Percentiles rank a stretch among this genome's conserved stretches.
Conservation (phyloP, 2,888 invertebrate species). For the Hoplodrina blanda region DNA sequence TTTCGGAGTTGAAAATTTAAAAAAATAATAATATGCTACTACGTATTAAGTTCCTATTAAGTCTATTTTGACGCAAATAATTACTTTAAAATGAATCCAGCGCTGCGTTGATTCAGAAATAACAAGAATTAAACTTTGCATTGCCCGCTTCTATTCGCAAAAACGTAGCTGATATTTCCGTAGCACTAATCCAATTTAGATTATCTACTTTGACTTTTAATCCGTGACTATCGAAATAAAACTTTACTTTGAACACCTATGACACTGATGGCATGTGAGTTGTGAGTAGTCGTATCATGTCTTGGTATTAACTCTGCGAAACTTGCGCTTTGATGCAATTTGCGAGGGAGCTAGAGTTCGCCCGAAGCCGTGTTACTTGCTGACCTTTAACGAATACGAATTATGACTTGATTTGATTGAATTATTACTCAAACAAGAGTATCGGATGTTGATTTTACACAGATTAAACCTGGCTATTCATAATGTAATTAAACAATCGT, state of each 20-base stretch:
- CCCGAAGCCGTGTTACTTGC: conserved; percentile 66
- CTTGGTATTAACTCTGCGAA: conserved; percentile 69
- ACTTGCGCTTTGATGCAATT: conserved; percentile 75
- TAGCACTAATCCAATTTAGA: conserved; percentile 33
- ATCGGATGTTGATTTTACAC: conserved; percentile 54
- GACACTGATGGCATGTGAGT: conserved; percentile 16
- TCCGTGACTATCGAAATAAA: conserved; percentile 30
- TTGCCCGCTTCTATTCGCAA: conserved; percentile 11
- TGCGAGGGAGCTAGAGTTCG: conserved; percentile 68
- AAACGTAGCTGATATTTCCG: conserved; percentile 22
- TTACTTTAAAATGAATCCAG: conserved; percentile 3
- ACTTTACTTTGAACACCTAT: conserved; percentile 33
- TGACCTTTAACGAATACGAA: conserved; percentile 71
- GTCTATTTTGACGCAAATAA: background rate
- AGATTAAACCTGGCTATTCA: conserved; percentile 36
- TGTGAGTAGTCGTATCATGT: conserved; percentile 25
- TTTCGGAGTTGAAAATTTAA: background rate
- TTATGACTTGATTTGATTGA: conserved; percentile 79
- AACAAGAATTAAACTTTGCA: background rate
- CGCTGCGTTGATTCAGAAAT: background rate
- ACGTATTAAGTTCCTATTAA: background rate
- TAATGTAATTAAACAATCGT: conserved; percentile 24
- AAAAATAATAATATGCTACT: background rate
- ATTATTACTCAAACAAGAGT: conserved; percentile 59
- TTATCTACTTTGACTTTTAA: conserved; percentile 23